These are phyloP conservation scores for Aethes cnicana DNA, from an alignment of 2,888 invertebrate genomes.

Conservation along the genomic window DNA sequence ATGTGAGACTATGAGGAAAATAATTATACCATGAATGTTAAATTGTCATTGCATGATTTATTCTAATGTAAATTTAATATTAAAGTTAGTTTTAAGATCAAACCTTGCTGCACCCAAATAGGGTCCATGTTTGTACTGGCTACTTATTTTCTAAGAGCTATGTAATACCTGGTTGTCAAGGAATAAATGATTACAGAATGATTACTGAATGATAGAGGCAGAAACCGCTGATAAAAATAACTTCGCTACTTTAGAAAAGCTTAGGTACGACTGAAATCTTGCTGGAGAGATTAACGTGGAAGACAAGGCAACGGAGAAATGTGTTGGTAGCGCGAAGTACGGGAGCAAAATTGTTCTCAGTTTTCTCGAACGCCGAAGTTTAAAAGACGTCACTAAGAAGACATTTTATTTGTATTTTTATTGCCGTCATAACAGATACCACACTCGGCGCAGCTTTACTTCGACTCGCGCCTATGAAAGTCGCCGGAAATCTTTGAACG, in stretches of 20 bases:
- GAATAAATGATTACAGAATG: too few species aligned
- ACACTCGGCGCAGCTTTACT: constrained; percentile 13
- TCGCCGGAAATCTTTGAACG: not conserved
- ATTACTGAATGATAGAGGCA: too few species aligned
- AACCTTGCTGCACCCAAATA: too few species aligned
- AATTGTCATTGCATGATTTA: too few species aligned
- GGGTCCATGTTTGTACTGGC: too few species aligned
- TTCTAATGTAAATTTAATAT: too few species aligned
- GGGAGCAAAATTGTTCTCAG: constrained; percentile 26
- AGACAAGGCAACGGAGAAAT: constrained; percentile 15
- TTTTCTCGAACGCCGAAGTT: constrained; percentile 24
- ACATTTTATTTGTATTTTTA: constrained; percentile 29
- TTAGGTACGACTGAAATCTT: constrained; percentile 39
- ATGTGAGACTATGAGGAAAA: too few species aligned
- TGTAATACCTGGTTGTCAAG: too few species aligned
- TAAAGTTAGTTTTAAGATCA: too few species aligned
- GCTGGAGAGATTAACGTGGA: constrained; percentile 34
- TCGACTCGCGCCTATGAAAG: constrained; percentile 4
- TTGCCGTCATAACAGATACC: constrained; percentile 21
- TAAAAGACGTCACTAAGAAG: constrained; percentile 22
- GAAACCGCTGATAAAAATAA: constrained; percentile 40
- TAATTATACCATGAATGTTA: too few species aligned
- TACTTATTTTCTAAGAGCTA: too few species aligned
- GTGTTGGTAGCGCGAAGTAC: constrained; percentile 25
- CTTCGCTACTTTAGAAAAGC: constrained; percentile 37